Evolutionary conservation across 2,888 invertebrate species (phyloP), one percentile per base, ranked within the genome.

Genomic region (Thysanoteuthis rhombus): DNA sequence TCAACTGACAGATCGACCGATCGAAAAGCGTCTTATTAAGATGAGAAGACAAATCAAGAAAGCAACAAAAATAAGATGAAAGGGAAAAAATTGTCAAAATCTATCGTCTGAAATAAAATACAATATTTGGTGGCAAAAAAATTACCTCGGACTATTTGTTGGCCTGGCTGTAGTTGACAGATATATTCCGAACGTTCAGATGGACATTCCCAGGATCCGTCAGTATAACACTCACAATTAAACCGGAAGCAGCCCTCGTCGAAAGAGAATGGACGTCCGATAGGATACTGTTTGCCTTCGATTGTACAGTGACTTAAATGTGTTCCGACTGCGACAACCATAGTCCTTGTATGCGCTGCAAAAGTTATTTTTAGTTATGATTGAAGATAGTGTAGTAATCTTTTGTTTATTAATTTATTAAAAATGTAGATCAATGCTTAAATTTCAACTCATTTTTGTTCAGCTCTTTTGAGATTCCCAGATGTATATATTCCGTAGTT

Each of bases 191-290:
- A 95, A 25, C 94, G 94, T 89, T 95, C 94, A 22, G 95, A 95
- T 6, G 96, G 96, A 90, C 96, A 96, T 39, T 95, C 94, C 94
- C 95, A 96, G 0, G 94, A 94, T 3, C 96, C 96, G 94, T 95
- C 95, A 94, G 96, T 96, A 16, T 95, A 95, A 93, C 96, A 96
- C 0, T 94, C 94, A 94, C 96, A 96, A 22, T 92, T 92, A 45
- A 45, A 92, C 8, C 45, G 92, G 45, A 92, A 92, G n/a, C 92
- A 92, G 8, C 36, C 92, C 12, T 45, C n/a, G 25, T 45, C 92
- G 36, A 92, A 92, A 32, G 92, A 42, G 40, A 92, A 92, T 92
- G 36, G 58, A 12, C 38, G 47, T 25, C 93, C 93, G 5, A 47
- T 19, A 12, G 36, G 52, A 39, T 93, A 93, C 19, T 28, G 92